phyloP scores from a whole-genome alignment of 1,140 invertebrate species.

The Drosophila navojoa region DNA sequence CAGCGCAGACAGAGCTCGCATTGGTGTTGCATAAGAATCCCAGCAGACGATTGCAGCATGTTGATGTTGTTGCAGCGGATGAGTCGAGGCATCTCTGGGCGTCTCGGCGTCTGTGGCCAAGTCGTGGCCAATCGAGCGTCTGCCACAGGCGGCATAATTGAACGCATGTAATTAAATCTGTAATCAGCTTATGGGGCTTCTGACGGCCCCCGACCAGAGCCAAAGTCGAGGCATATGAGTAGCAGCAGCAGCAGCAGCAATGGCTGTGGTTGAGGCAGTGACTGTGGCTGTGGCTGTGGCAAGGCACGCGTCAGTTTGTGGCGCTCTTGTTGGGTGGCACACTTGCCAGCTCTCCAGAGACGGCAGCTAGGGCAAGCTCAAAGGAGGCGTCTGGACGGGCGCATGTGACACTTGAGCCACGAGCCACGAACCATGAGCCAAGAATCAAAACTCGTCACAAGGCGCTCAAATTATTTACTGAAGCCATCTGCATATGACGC shows the following conservation, averaged over 20 bases:
- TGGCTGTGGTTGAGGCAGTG: neutral
- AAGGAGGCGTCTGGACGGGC: too few relatives aligned
- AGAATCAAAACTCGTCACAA: neutral
- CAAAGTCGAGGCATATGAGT: neutral
- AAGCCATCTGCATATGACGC: slow-evolving; percentile 20
- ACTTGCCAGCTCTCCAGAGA: neutral
- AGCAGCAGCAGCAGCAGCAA: neutral
- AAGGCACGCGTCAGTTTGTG: neutral
- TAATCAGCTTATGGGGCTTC: slow-evolving; percentile 46
- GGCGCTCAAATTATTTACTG: neutral
- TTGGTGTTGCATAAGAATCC: neutral
- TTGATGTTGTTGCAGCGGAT: neutral
- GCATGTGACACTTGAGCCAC: too few relatives aligned
- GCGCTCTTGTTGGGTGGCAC: slow-evolving; percentile 6
- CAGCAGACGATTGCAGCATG: neutral
- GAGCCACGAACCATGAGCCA: neutral
- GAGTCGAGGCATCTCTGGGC: too few relatives aligned
- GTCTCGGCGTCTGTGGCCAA: neutral
- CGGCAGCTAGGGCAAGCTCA: too few relatives aligned
- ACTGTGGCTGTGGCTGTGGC: neutral
- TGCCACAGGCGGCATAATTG: slow-evolving; percentile 23
- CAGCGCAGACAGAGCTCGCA: slow-evolving; percentile 28
- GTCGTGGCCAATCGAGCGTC: neutral
- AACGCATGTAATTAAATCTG: slow-evolving; percentile 39
- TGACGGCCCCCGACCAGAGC: neutral